Conservation (phyloP, 2,113 vertebrate genomes). For the Phainopepla nitens region DNA sequence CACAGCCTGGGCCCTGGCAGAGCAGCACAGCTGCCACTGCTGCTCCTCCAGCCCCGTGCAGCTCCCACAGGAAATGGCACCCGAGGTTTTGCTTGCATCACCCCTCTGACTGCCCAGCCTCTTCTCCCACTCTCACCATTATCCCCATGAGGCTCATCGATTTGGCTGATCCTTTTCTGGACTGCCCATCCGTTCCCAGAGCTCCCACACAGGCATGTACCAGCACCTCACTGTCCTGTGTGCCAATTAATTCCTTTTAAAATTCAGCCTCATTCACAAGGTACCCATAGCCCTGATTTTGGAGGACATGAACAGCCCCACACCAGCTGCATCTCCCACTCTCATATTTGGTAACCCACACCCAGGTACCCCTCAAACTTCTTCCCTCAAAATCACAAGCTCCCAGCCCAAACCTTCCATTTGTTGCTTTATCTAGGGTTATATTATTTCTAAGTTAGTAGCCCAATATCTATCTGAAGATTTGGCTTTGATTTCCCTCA, state of each 20-base stretch:
- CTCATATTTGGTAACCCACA: not conserved
- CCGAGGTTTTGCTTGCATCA: rapidly evolving
- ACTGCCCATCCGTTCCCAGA: not conserved
- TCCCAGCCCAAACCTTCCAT: not conserved
- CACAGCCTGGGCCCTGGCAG: not conserved
- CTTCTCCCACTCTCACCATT: not conserved
- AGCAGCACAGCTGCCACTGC: rapidly evolving
- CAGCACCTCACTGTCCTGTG: not conserved
- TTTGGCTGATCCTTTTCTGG: not conserved
- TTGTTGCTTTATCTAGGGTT: not conserved
- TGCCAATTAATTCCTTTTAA: not conserved
- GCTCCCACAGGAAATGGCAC: not conserved
- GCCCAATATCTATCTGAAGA: not conserved
- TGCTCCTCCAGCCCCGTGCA: not conserved
- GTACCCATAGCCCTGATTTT: not conserved
- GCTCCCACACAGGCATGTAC: not conserved
- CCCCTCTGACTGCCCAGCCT: not conserved
- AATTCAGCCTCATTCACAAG: not conserved
- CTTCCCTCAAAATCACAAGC: not conserved
- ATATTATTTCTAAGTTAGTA: not conserved
- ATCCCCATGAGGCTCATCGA: rapidly evolving
- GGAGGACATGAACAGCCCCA: not conserved
- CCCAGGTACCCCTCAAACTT: not conserved
- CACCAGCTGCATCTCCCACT: not conserved
- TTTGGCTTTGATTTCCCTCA: not conserved